Evolutionary conservation across 1,140 invertebrate genomes (phyloP).

Genomic region (Nephotettix cincticeps): DNA sequence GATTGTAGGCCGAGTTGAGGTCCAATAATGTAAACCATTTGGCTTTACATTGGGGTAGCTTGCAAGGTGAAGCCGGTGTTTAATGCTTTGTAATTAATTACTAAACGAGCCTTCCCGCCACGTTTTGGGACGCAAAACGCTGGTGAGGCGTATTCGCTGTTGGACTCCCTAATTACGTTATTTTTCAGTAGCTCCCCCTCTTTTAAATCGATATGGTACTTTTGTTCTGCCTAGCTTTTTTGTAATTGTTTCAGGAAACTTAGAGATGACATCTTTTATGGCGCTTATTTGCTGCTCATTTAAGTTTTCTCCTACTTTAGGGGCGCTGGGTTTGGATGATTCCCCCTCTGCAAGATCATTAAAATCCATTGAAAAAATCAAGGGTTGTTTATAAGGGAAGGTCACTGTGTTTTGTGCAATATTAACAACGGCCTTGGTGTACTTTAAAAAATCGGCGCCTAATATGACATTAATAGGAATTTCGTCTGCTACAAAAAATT

Average conservation of each 20-base stretch:
- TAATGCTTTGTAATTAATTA: neutral
- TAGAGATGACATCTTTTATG: neutral
- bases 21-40: neutral
- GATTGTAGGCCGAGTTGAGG: no score
- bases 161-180: neutral
- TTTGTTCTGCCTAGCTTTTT: neutral
- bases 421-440: neutral
- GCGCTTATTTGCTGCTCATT: neutral
- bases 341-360: neutral
- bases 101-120: neutral
- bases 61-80: neutral
- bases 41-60: neutral
- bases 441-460: neutral
- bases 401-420: neutral
- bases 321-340: neutral
- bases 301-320: neutral
- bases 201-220: neutral
- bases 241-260: conserved; percentile 3
- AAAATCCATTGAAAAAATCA: neutral
- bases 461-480: neutral
- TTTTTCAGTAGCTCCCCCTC: neutral
- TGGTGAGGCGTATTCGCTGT: neutral
- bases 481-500: neutral
- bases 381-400: neutral
- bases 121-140: neutral